Evolutionary conservation across 64 coral and sea anemone genomes (phyloP), one percentile per base, ranked within the genome.

Genomic region (Stylophora pistillata): DNA sequence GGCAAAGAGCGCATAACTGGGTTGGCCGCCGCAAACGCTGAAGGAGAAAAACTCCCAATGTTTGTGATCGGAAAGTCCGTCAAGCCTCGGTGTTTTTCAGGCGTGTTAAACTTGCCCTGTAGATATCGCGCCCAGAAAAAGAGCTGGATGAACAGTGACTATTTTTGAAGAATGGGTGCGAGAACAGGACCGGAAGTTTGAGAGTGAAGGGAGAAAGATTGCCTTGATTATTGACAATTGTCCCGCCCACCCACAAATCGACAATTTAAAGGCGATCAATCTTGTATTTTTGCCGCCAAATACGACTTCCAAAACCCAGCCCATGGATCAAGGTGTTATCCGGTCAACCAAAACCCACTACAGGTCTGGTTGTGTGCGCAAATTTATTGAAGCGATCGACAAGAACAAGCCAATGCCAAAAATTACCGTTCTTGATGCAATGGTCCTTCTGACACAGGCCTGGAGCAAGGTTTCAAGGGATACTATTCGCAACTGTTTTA

Each of bases 151-250:
- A 75, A 89, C 41, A 89, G 87, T 74, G 32, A 65, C 66, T 74
- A 79, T 33, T 90, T 58, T 82, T 81, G 64, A 90, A 54, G 76
- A 81, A 74, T 81, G 88, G 88, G 10, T 61, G 66, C 76, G 77
- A 90, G 88, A 79, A 64, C 74, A 79, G 77, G 87, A 89, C 41
- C 55, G 75, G 74, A 78, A 77, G 58, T 83, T 84, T 74, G 78
- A 90, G 71, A 52, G 78, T 34, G 4, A 81, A 80, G 89, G 66
- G 53, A 90, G 69, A 84, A 90, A 83, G 27, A 70, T 82, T 81
- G 78, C 89, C 72, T 63, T 90, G 76, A 77, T 90, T 71, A 53
- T 90, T 71, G 77, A 90, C 78, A 90, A 90, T 77, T 79, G 77
- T 54, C 61, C 61, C 75, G 76, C 77, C 77, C 76, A 70, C 65